A percentile compares a stretch with the other conserved stretches of the same genome.
Conservation (phyloP, 2,113 vertebrate genomes). For the Parotia lawesii region DNA sequence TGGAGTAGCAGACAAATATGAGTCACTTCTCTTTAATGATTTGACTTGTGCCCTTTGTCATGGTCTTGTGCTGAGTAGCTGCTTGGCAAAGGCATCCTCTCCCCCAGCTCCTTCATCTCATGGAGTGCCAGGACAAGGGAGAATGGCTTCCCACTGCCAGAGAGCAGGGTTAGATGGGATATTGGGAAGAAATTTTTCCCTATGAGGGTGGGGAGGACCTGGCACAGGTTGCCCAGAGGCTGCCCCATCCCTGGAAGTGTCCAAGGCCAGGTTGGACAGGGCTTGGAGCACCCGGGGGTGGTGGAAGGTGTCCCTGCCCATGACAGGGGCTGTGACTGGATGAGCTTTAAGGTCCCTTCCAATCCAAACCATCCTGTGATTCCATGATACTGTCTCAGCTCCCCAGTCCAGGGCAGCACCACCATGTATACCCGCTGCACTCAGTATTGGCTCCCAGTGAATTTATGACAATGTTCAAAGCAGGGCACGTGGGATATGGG, state of each 20-base stretch:
- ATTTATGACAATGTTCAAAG: fast-evolving
- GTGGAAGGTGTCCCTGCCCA: not conserved
- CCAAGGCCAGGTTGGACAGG: not conserved
- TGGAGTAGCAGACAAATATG: not conserved
- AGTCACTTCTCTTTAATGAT: not conserved
- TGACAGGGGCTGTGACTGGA: no score
- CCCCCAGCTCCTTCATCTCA: not conserved
- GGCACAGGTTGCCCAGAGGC: not conserved
- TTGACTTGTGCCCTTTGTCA: not conserved
- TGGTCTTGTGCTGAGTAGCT: not conserved
- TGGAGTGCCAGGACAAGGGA: not conserved
- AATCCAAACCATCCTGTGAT: not conserved
- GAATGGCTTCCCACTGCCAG: not conserved
- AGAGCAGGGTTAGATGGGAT: not conserved
- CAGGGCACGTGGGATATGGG: fast-evolving
- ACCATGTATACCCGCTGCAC: fast-evolving
- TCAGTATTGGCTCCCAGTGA: fast-evolving
- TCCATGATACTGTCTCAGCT: fast-evolving
- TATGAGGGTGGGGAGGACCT: not conserved
- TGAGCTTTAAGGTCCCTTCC: not conserved
- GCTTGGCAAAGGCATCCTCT: not conserved
- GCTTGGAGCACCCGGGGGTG: fast-evolving
- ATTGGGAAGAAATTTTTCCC: not conserved
- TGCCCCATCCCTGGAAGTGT: not conserved
- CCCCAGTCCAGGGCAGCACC: not conserved